Base-by-base conservation (phyloP, 2,797 vertebrate genomes). In the Catharus ustulatus region DNA sequence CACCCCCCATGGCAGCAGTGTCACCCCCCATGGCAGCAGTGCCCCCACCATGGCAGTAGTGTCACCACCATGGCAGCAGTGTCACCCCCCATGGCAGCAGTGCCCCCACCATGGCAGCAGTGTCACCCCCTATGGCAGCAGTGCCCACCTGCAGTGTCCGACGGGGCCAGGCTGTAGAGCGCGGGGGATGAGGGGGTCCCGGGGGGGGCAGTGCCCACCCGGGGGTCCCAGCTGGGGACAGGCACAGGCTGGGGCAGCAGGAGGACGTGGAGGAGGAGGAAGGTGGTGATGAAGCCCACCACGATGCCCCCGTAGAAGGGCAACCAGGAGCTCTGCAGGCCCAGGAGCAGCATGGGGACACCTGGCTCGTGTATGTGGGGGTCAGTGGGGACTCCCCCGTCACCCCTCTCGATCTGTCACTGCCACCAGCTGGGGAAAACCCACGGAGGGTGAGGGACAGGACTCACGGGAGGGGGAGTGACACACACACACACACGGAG, bases 111-210 rank as follows among this genome's bases (percentile, higher is more conserved):
- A n/a, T n/a, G n/a, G n/a, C n/a, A n/a, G n/a, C 51, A 1, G 36
- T 7, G 54, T 24, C 78, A 14, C 52, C 42, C 7, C 5, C 42
- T 51, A 1, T 1, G 11, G 38, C 38, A 34, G 48, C n/a, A 6
- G 77, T 3, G 15, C 77, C 45, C 46, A 61, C 79, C 78, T 45
- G 66, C 46, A 13, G 79, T 10, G 20, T 45, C 38, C 8, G 32
- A 36, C 0, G 79, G 79, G 79, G 66, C 66, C 38, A 4, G 11
- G 27, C 78, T 46, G 7, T 8, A 16, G 26, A 61, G 66, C 2
- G 7, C 38, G 3, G 30, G 55, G 46, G 57, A 32, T 2, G 40
- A 10, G 57, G 57, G 1, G 0, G 13, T 2, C 32, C 79, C 13
- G 6, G 11, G 40, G 38, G 55, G 17, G 5, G 1, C 45, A 16